Evolutionary conservation across 2,113 vertebrate species (phyloP).

Genomic region (Mandrillus leucophaeus): DNA sequence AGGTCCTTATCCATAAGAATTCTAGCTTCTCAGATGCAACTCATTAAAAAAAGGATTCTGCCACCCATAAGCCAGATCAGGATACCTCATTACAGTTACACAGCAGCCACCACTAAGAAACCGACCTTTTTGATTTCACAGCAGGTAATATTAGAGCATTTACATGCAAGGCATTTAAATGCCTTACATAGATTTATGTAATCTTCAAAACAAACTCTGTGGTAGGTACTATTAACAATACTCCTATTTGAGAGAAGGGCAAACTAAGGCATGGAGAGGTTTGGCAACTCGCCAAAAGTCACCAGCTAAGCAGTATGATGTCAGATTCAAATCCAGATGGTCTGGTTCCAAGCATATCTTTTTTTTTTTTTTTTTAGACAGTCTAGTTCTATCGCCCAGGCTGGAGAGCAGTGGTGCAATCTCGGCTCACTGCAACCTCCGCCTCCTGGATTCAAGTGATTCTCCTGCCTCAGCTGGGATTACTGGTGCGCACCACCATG

Average conservation of each 20-base stretch:
- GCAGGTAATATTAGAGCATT: background rate
- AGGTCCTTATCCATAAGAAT: background rate
- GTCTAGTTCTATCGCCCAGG: too few species aligned
- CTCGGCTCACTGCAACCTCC: too few species aligned
- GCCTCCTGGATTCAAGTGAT: too few species aligned
- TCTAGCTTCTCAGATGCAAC: background rate
- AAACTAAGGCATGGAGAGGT: background rate
- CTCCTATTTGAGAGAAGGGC: background rate
- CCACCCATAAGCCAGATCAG: background rate
- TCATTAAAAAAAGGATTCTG: background rate
- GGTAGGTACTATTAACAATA: background rate
- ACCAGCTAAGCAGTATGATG: background rate
- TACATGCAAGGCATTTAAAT: rapidly evolving
- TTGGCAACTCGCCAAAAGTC: background rate
- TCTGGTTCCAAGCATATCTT: background rate
- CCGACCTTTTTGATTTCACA: rapidly evolving
- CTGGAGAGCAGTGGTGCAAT: too few species aligned
- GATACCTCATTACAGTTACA: rapidly evolving
- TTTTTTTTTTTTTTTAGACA: too few species aligned
- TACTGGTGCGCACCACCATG: too few species aligned
- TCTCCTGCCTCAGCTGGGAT: too few species aligned
- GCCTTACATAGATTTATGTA: background rate
- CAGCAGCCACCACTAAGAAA: rapidly evolving
- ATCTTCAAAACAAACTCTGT: background rate
- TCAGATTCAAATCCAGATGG: background rate